Evolutionary conservation across 2,797 vertebrate species (phyloP), one percentile per base, ranked within the genome.

Genomic region (Sternarchorhynchus goeldii): DNA sequence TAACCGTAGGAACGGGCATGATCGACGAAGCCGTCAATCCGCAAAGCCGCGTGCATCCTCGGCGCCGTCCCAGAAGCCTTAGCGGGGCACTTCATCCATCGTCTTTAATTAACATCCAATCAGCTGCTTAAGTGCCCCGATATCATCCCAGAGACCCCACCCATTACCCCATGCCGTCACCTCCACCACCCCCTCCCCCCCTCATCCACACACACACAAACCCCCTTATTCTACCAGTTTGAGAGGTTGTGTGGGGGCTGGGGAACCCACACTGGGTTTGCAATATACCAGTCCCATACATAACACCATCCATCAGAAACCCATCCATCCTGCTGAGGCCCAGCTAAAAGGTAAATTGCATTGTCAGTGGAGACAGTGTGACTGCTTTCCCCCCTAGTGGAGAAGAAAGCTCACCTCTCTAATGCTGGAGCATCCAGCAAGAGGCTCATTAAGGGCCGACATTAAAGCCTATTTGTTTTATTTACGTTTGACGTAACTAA

Each of bases 381-480:
- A 72, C 80, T 21, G 45, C 31, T 68, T 73, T 79, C 55, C 60
- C 76, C 76, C 39, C 70, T 66, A 63, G 67, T 20, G 63, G 76
- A 77, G 77, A 70, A 70, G 79, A 63, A 66, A 36, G 68, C 70
- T 78, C 53, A 50, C 73, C 76, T 73, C 75, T 31, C 45, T 31
- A 29, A 81, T 80, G 57, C 79, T 60, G 17, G 21, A n/a, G 56
- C 78, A 84, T 82, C 73, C 79, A 78, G 84, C 82, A 81, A 81
- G 65, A 83, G 78, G 64, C 82, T 85, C 82, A 84, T 87, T 82
- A 82, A 78, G 75, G 68, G 55, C 59, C 21, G 3, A 65, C 81
- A 70, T 85, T 85, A 83, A 81, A 82, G 78, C 73, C 70, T 81
- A 71, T 81, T 84, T 79, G 85, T 84, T 83, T 88, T 80, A 85